Conservation (phyloP, 2,888 invertebrate genomes). For the Bembecia ichneumoniformis region DNA sequence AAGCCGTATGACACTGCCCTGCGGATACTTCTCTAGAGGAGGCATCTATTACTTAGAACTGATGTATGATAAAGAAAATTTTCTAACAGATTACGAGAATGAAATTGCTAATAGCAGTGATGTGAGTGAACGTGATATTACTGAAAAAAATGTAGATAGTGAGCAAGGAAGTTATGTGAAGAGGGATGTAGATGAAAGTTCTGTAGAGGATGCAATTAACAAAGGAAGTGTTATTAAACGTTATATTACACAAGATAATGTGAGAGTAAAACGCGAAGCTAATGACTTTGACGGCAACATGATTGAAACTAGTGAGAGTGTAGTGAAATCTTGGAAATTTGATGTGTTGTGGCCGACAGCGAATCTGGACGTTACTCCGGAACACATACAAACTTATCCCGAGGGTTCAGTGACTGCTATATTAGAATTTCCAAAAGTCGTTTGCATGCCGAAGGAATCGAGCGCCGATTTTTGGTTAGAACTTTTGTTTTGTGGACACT, state of each 20-base stretch:
- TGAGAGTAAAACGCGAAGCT: slow-evolving; percentile 37
- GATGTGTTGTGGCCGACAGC: slow-evolving; percentile 89
- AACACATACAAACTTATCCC: slow-evolving; percentile 85
- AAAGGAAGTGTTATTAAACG: not conserved
- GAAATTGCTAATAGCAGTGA: slow-evolving; percentile 6
- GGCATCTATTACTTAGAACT: slow-evolving; percentile 72
- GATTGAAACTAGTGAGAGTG: slow-evolving; percentile 53
- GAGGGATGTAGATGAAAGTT: not conserved
- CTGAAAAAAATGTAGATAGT: not conserved
- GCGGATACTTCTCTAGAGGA: slow-evolving; percentile 81
- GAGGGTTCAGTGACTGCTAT: slow-evolving; percentile 81
- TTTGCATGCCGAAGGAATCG: slow-evolving; percentile 75
- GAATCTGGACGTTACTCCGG: slow-evolving; percentile 79
- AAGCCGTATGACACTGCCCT: slow-evolving; percentile 73
- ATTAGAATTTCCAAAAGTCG: slow-evolving; percentile 81
- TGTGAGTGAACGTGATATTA: slow-evolving; percentile 7
- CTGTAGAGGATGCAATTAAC: not conserved
- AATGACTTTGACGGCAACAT: slow-evolving; percentile 35
- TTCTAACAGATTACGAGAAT: slow-evolving; percentile 37
- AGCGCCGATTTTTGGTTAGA: slow-evolving; percentile 83
- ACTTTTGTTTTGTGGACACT: slow-evolving; percentile 83
- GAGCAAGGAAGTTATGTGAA: not conserved
- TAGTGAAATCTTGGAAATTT: slow-evolving; percentile 71
- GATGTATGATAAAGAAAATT: slow-evolving; percentile 44
- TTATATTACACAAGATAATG: not conserved